Percentiles rank a stretch among this genome's conserved stretches.
These are phyloP conservation scores for Sturnira hondurensis DNA, from an alignment of 2,113 vertebrate species.

Conservation along the genomic window DNA sequence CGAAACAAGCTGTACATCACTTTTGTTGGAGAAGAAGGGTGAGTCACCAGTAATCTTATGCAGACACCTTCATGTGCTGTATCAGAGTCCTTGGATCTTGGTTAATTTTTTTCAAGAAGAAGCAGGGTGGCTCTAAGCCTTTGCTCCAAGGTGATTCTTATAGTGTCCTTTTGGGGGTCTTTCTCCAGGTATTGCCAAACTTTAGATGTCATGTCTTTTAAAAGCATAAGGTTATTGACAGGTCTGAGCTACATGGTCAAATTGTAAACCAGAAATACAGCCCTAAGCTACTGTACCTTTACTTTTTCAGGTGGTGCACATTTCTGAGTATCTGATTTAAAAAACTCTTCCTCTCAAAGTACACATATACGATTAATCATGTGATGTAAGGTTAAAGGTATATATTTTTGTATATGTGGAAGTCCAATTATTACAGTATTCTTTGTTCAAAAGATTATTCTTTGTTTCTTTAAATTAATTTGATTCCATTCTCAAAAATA, in stretches of 20 bases:
- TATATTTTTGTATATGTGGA: not conserved
- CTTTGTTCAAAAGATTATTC: not conserved
- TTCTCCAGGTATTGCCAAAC: not conserved
- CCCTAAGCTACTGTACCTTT: not conserved
- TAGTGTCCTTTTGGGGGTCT: not conserved
- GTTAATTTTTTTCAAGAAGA: not conserved
- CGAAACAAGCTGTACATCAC: slow-evolving; percentile 97
- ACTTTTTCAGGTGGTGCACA: not conserved
- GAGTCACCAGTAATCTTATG: slow-evolving; percentile 46
- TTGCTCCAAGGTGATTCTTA: not conserved
- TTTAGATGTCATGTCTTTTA: not conserved
- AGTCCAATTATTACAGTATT: not conserved
- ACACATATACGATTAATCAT: not conserved
- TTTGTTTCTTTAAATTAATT: not conserved
- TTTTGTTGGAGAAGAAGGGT: slow-evolving; percentile 98
- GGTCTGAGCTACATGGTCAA: not conserved
- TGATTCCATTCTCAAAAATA: not conserved
- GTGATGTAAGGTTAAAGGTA: not conserved
- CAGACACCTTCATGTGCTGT: not conserved
- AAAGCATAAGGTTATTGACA: not conserved
- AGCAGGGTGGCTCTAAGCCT: not conserved
- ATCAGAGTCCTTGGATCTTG: no score
- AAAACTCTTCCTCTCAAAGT: not conserved
- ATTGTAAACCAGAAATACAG: not conserved
- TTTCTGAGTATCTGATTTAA: not conserved